phyloP scores from a whole-genome alignment of 92 coral and sea anemone genomes.

The Blastomussa wellsi region DNA sequence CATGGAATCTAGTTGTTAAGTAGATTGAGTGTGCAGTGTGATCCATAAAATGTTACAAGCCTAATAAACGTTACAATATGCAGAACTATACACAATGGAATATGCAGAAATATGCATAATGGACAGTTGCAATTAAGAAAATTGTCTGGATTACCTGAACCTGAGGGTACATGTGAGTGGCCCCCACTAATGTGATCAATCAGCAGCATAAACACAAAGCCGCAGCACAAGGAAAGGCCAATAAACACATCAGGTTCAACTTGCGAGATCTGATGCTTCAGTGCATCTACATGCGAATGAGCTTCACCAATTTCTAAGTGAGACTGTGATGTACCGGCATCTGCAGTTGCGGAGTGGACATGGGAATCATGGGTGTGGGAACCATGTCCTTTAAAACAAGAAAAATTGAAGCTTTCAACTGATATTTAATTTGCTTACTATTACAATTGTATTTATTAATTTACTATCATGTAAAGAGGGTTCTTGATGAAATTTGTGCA shows the following conservation, averaged over 20 bases:
- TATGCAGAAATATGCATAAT: too few relatives aligned
- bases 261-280: constrained; percentile 69
- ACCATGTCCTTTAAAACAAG: neutral
- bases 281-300: constrained; percentile 44
- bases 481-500: too few relatives aligned
- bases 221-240: constrained; percentile 91
- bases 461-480: too few relatives aligned
- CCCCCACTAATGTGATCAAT: constrained; percentile 95
- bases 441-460: too few relatives aligned
- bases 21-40: too few relatives aligned
- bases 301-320: neutral
- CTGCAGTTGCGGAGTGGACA: neutral
- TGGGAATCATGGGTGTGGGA: constrained; percentile 28
- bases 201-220: constrained; percentile 93
- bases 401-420: neutral
- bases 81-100: too few relatives aligned
- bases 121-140: too few relatives aligned
- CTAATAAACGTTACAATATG: neutral
- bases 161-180: constrained; percentile 85
- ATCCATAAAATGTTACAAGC: neutral
- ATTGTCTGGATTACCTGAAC: constrained; percentile 27
- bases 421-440: too few relatives aligned
- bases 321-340: neutral
- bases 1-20: too few relatives aligned
- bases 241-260: constrained; percentile 93